These are phyloP conservation scores for Mamestra brassicae DNA, from an alignment of 2,888 invertebrate genomes.

Conservation along the genomic window DNA sequence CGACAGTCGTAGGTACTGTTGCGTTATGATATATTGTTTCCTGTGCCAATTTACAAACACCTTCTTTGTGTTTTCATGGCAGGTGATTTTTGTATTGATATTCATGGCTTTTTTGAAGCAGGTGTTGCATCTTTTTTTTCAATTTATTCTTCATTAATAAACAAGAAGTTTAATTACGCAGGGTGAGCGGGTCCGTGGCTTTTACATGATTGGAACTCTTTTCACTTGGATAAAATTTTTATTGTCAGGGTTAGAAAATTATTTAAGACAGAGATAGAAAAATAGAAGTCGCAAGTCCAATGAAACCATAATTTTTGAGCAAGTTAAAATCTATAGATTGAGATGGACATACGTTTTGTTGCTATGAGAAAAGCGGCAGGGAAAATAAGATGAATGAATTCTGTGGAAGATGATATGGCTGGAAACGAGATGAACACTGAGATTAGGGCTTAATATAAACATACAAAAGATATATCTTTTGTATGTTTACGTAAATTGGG, in stretches of 20 bases:
- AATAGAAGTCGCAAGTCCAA: background rate
- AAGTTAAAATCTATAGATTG: background rate
- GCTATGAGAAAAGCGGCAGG: background rate
- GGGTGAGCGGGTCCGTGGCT: too few species aligned
- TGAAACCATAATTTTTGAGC: background rate
- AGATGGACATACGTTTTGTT: background rate
- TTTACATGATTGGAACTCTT: background rate
- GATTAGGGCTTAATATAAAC: too few species aligned
- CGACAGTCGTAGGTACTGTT: constrained; percentile 24
- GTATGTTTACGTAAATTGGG: too few species aligned
- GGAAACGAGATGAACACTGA: background rate
- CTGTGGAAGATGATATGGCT: background rate
- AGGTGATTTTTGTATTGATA: background rate
- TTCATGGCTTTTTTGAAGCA: background rate
- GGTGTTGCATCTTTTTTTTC: background rate
- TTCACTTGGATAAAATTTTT: background rate
- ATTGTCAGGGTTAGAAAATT: background rate
- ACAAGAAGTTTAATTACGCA: background rate
- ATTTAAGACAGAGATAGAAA: background rate
- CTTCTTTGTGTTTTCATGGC: background rate
- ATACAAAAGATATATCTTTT: background rate
- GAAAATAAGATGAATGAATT: background rate
- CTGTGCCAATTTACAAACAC: constrained; percentile 30
- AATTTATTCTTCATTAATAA: background rate
- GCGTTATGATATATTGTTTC: constrained; percentile 40